Evolutionary conservation across 1,140 invertebrate species (phyloP).

Genomic region (Frieseomelitta varia): DNA sequence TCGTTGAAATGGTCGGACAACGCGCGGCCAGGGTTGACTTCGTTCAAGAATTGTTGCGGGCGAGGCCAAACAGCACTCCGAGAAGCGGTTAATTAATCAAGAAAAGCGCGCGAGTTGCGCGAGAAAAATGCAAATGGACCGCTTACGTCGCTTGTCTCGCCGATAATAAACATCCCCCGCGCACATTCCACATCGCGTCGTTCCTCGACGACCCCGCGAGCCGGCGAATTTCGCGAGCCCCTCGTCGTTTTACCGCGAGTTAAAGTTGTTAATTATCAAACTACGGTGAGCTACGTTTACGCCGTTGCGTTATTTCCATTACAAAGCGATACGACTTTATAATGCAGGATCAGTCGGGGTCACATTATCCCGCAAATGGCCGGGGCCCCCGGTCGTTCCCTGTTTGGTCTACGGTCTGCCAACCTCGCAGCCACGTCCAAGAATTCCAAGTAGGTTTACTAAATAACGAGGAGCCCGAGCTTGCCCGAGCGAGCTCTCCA

Average conservation of each 20-base stretch:
- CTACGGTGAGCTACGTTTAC: conserved; percentile 17
- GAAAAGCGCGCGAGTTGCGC: neutral
- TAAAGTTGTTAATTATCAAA: conserved; percentile 44
- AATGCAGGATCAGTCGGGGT: conserved; percentile 48
- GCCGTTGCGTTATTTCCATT: conserved; percentile 14
- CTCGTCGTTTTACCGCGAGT: neutral
- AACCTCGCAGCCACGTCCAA: conserved; percentile 42
- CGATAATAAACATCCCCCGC: conserved; percentile 24
- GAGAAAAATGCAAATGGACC: conserved; percentile 38
- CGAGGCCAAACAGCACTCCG: too few relatives aligned
- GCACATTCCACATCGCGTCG: neutral
- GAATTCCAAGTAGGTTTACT: conserved; percentile 67
- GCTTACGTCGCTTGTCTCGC: neutral
- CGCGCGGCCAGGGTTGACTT: neutral
- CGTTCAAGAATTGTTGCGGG: neutral
- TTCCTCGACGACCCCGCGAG: neutral
- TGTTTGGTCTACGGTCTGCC: conserved; percentile 25
- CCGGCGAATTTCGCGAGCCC: neutral
- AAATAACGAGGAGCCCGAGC: conserved; percentile 49
- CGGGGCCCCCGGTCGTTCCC: neutral
- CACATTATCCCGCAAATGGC: conserved; percentile 46
- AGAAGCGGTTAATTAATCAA: too few relatives aligned
- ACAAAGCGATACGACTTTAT: conserved; percentile 51
- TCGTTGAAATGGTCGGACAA: neutral
- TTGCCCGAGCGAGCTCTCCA: conserved; percentile 45